A percentile compares a stretch with the other conserved stretches of the same genome.
Conservation (phyloP, 2,113 vertebrate genomes). For the Gymnarchus niloticus region DNA sequence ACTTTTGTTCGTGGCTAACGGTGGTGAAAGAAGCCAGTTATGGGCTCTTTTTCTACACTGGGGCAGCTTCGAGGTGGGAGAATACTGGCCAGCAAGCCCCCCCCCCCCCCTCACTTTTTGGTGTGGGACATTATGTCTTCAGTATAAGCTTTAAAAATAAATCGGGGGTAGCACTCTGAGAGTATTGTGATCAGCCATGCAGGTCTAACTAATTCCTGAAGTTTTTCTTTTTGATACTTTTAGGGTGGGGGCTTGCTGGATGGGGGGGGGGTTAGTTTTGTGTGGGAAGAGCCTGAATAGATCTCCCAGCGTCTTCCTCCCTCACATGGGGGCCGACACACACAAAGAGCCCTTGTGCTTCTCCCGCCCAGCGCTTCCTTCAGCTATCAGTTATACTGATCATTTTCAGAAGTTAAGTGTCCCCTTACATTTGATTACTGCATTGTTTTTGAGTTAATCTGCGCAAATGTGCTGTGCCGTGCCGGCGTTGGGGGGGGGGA, state of each 20-base stretch:
- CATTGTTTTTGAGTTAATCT: not conserved
- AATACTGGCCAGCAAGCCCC: slow-evolving; percentile 38
- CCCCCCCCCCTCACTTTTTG: not conserved
- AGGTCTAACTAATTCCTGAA: not conserved
- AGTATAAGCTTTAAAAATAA: not conserved
- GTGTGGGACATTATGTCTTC: not conserved
- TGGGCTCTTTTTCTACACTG: slow-evolving; percentile 64
- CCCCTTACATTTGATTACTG: slow-evolving; percentile 8
- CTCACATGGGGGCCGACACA: not conserved
- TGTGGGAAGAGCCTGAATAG: slow-evolving; percentile 3
- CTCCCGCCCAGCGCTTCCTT: not conserved
- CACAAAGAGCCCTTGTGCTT: slow-evolving; percentile 9
- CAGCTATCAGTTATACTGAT: not conserved
- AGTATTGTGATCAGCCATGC: not conserved
- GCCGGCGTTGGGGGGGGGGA: not conserved
- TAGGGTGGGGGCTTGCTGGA: not conserved
- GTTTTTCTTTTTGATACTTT: not conserved
- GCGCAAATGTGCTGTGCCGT: not conserved
- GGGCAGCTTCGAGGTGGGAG: slow-evolving; percentile 61
- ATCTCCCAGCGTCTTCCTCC: not conserved
- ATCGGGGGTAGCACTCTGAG: not conserved
- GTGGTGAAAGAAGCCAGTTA: slow-evolving; percentile 96
- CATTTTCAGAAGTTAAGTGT: slow-evolving; percentile 21
- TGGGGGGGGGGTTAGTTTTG: not conserved
- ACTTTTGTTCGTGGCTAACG: slow-evolving; percentile 93